Base-by-base conservation (phyloP, 2,113 vertebrate species). In the Camelus bactrianus region DNA sequence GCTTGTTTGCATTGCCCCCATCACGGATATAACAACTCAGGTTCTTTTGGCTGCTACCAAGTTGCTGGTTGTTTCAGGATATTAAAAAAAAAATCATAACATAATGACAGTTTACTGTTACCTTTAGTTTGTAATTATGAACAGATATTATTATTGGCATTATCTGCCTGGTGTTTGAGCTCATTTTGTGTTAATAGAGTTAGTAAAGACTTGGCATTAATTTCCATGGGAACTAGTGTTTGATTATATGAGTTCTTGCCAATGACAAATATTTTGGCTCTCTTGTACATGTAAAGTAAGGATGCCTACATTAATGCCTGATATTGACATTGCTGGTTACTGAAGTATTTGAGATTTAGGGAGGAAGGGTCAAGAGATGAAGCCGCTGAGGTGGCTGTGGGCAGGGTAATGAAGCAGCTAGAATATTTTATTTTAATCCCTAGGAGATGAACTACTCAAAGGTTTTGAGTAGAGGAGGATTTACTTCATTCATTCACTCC, bases 161-260 rank as follows among this genome's bases (percentile, higher is more conserved):
- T 84, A 93, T 69, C 46, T 77, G 54, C 42, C 42, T 84, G 77
- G 54, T 62, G 52, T 46, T 64, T 89, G 20, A 84, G 79, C 72
- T 93, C 62, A 93, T 89, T 89, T 89, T 83, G 42, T 52, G 50
- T 46, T 70, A 77, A 64, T 60, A 79, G 35, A 48, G 73, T 70
- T 28, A 69, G 76, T 52, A 89, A 83, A 35, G 32, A 76, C 67
- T 79, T 76, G 42, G 62, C 72, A 84, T 93, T 69, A 62, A 77
- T 84, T 93, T 77, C 52, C 79, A 48, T 19, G 26, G 35, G 60
- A 52, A 70, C 32, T 42, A 20, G 20, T 89, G 22, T 72, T 84
- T 64, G 22, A 84, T 77, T 79, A 65, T 28, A 38, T 24, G 77
- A 69, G 32, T 67, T 82, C 58, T 82, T 82, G 30, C 32, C 38